Evolutionary conservation across 1,140 invertebrate species (phyloP), one percentile per base, ranked within the genome.

Genomic region (Drosophila athabasca): DNA sequence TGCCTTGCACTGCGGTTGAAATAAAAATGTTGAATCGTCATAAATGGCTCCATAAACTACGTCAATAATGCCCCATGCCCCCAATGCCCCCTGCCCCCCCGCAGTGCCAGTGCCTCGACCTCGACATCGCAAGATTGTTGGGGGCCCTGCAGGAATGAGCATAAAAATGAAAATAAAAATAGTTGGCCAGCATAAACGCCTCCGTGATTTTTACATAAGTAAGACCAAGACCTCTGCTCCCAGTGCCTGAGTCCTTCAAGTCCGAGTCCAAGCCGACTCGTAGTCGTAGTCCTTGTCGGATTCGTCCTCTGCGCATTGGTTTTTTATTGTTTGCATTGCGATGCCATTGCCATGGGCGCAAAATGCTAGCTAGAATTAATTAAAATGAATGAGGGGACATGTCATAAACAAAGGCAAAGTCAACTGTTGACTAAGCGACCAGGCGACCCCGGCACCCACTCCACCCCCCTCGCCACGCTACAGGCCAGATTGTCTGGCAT

Each of bases 1-100:
- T 57, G 44, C 46, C 68, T 48, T 84, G 79, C 79, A 64, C 58
- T 79, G 83, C 64, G 83, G 83, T 83, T 78, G 76, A 88, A 88
- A 88, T 83, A 88, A 88, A 88, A 88, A 83, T 88, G 83, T 88
- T 88, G 83, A 88, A 88, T 88, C 83, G 83, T 88, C 83, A 88
- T 88, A 88, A 88, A 88, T 88, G 83, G 83, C 84, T 88, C 79
- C 83, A 88, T 88, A 88, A 88, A 88, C 84, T 83, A 76, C 84
- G 84, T 88, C 83, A 88, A 88, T 88, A 79, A 74, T 69, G 62
- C 62, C 52, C 35, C 48, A 44, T 45, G 17, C 51, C 43, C 39
- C 44, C 17, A 19, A n/a, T 17, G 7, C 50, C 65, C 7, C 6
- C 8, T 8, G 29, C 17, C 26, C 43, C 31, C 57, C 69, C 60